A percentile compares a stretch with the other conserved stretches of the same genome.
Conservation (phyloP, 1,140 invertebrate genomes). For the Steinernema khuongi region DNA sequence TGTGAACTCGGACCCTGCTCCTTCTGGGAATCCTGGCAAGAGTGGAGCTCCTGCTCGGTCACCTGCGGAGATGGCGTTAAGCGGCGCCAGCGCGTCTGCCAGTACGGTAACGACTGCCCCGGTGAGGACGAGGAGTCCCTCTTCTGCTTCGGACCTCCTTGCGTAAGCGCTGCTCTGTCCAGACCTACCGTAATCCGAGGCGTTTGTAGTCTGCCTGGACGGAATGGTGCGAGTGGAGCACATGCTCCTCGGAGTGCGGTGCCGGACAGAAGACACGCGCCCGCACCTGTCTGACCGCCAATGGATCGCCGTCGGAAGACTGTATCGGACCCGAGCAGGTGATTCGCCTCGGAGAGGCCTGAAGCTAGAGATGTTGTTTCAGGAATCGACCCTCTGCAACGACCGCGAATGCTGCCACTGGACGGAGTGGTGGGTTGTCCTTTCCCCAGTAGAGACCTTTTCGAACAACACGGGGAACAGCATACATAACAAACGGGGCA, state of each 20-base stretch:
- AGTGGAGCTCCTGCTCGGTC: slow-evolving; percentile 30
- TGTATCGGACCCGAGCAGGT: slow-evolving; percentile 25
- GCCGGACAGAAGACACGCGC: slow-evolving; percentile 70
- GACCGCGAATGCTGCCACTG: slow-evolving; percentile 32
- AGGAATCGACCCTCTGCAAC: slow-evolving; percentile 32
- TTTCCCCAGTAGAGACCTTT: too few relatives aligned
- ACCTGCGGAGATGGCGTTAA: slow-evolving; percentile 35
- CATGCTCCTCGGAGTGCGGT: slow-evolving; percentile 72
- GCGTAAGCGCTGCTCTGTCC: slow-evolving; percentile 30
- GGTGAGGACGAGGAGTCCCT: slow-evolving; percentile 30
- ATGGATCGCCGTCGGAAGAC: slow-evolving; percentile 38
- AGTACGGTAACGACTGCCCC: slow-evolving; percentile 36
- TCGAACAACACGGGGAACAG: too few relatives aligned
- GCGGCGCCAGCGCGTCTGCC: slow-evolving; percentile 29
- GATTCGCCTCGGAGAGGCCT: background rate
- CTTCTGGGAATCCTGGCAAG: slow-evolving; percentile 33
- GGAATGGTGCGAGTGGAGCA: slow-evolving; percentile 64
- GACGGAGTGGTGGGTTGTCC: too few relatives aligned
- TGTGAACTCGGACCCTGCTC: slow-evolving; percentile 34
- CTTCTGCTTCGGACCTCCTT: slow-evolving; percentile 42
- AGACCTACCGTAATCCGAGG: background rate
- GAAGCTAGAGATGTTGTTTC: background rate
- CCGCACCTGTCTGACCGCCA: slow-evolving; percentile 62
- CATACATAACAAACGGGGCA: too few relatives aligned
- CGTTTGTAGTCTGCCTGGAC: slow-evolving; percentile 14